phyloP scores from a whole-genome alignment of 2,888 invertebrate species.

The Bugula neritina region DNA sequence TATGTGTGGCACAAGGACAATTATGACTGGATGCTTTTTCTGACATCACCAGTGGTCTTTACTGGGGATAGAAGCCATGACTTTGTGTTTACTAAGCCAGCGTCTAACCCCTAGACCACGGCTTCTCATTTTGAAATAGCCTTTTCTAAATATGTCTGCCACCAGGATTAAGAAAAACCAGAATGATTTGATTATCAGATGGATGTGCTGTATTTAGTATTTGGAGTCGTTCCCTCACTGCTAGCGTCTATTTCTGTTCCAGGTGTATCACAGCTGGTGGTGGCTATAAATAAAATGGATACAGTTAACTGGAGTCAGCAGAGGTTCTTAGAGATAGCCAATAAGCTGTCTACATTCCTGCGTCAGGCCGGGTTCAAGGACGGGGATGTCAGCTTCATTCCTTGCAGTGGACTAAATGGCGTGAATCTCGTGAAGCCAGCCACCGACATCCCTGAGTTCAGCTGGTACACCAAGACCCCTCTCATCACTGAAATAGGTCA shows the following conservation, averaged over 20 bases:
- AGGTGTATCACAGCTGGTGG: conserved; percentile 87
- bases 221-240: too few relatives aligned
- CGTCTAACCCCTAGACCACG: too few relatives aligned
- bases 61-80: too few relatives aligned
- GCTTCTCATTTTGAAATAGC: too few relatives aligned
- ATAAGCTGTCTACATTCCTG: conserved; percentile 67
- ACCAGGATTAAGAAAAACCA: too few relatives aligned
- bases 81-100: too few relatives aligned
- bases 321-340: conserved; percentile 80
- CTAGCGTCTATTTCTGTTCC: not conserved
- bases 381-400: conserved; percentile 77
- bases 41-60: too few relatives aligned
- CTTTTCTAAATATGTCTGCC: too few relatives aligned
- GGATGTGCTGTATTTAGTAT: too few relatives aligned
- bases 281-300: conserved; percentile 95
- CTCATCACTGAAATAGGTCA: conserved; percentile 76
- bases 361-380: conserved; percentile 89
- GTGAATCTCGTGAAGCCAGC: conserved; percentile 72
- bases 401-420: conserved; percentile 92
- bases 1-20: too few relatives aligned
- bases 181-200: too few relatives aligned
- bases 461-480: conserved; percentile 76
- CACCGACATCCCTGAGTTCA: conserved; percentile 59
- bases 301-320: conserved; percentile 87
- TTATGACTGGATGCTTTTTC: too few relatives aligned